Base-by-base conservation (phyloP, 2,888 invertebrate genomes). In the Perithous albicinctus region DNA sequence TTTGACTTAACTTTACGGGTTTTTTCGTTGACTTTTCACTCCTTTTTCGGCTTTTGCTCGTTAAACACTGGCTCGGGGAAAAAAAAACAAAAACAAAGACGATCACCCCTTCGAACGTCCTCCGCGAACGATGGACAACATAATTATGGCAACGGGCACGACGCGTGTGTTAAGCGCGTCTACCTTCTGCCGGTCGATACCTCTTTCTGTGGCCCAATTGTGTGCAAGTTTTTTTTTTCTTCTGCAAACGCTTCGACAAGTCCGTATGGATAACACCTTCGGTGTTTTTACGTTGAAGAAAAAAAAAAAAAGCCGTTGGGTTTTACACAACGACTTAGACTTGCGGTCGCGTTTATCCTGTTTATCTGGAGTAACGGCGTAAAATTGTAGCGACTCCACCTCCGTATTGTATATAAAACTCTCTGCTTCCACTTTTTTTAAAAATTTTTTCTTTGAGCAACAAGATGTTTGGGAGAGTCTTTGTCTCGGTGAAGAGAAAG, bases 61-160 rank as follows among this genome's bases (percentile, higher is more conserved):
- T 35, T 63, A 18, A 10, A 6, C 46, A 26, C 10, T 59, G 10
- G 12, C n/a, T 10, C 43, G 12, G 43, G 1, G 15, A 26, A 6
- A n/a, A n/a, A n/a, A n/a, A n/a, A n/a, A n/a, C n/a, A n/a, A n/a
- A n/a, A 41, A 43, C 64, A 15, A 51, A 32, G 20, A 46, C 12
- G 41, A 48, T 54, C 35, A 75, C 80, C 51, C 75, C 75, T 76
- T 76, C 66, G 41, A 61, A 72, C 59, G 76, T 80, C 66, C 66
- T 43, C 46, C 20, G 56, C 43, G 48, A 38, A 32, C 64, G 46
- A 59, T n/a, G 38, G 15, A 10, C 66, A 43, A 59, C 64, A 54
- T 56, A 18, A 48, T 41, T 7, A 7, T 29, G 35, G 41, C 43
- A 63, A 18, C 32, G 10, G 32, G 38, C 3, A 32, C 12, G 64